Evolutionary conservation across 2,113 vertebrate genomes (phyloP), one percentile per base, ranked within the genome.

Genomic region (Carettochelys insculpta): DNA sequence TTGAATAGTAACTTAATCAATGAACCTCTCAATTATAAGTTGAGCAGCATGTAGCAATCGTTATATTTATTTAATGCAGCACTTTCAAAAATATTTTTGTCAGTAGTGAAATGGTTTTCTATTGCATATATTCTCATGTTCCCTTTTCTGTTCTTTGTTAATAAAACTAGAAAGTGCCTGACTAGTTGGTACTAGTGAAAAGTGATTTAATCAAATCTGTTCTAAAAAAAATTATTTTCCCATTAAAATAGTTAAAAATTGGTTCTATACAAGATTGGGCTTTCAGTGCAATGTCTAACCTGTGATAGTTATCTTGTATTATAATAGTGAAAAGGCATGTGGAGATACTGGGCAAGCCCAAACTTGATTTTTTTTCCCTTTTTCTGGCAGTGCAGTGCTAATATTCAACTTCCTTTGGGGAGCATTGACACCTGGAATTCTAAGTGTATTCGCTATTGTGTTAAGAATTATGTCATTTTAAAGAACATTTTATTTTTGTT

Each of bases 341-440:
- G 85, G 22, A 88, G 13, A 43, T 41, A 0, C 41, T 10, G 76
- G 95, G 88, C 95, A 97, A 94, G 95, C 80, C 78, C 75, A 77
- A 90, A 19, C 94, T 77, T 89, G 94, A 58, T 41, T 2, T 43
- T 2, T 43, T 0, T 1, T n/a, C 31, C 47, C 56, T 7, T 5
- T 20, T 0, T 13, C 5, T 78, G 80, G 73, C 82, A 34, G 41
- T 1, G 4, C 25, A 47, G 2, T 71, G 0, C 3, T 27, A 29
- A 0, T 27, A 7, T 77, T 9, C 0, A 1, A 25, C 25, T 27
- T 17, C 8, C 3, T 9, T 0, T 12, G 82, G 31, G 77, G 1
- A 45, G 1, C 6, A 0, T 19, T 17, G 77, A 5, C 31, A 6
- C 6, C 43, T 11, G 50, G 34, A 80, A 1, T 38, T 85, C 82